A percentile compares a stretch with the other conserved stretches of the same genome.
Conservation (phyloP, 2,797 vertebrate species). For the Erithacus rubecula region DNA sequence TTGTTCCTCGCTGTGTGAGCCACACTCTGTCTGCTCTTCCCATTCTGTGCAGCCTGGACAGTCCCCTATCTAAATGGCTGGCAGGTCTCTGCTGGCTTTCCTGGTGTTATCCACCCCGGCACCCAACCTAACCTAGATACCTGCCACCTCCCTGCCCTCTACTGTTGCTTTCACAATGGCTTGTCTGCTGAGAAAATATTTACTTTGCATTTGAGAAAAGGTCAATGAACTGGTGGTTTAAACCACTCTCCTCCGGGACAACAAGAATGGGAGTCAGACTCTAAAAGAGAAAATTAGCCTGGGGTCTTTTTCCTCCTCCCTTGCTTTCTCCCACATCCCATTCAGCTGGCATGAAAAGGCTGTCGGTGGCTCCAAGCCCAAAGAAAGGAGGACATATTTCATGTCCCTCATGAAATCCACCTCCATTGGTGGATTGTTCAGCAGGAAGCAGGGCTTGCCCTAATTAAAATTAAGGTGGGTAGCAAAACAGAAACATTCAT, state of each 20-base stretch:
- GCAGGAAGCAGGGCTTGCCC: conserved; percentile 33
- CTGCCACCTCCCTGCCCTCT: not conserved
- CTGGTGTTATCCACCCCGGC: not conserved
- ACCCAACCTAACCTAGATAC: not conserved
- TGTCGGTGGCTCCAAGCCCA: not conserved
- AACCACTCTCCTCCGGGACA: not conserved
- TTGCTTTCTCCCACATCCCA: not conserved
- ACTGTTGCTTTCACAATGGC: not conserved
- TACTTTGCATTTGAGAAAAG: conserved; percentile 43
- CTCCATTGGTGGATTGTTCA: not conserved
- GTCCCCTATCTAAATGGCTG: not conserved
- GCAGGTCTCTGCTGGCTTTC: not conserved
- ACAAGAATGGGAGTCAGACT: not conserved
- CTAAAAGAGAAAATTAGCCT: conserved; percentile 6
- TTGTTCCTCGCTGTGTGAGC: not conserved
- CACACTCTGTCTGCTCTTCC: not conserved
- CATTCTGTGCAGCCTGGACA: not conserved
- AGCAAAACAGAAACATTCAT: conserved; percentile 58
- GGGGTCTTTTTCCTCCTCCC: not conserved
- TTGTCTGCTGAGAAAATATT: conserved; percentile 17
- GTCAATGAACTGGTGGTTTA: not conserved
- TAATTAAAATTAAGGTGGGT: conserved; percentile 8
- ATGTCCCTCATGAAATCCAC: not conserved
- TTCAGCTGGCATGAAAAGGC: conserved; percentile 9
- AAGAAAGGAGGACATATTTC: not conserved